These are phyloP conservation scores for Polydrusus tereticollis DNA, from an alignment of 2,888 invertebrate genomes.

Conservation along the genomic window DNA sequence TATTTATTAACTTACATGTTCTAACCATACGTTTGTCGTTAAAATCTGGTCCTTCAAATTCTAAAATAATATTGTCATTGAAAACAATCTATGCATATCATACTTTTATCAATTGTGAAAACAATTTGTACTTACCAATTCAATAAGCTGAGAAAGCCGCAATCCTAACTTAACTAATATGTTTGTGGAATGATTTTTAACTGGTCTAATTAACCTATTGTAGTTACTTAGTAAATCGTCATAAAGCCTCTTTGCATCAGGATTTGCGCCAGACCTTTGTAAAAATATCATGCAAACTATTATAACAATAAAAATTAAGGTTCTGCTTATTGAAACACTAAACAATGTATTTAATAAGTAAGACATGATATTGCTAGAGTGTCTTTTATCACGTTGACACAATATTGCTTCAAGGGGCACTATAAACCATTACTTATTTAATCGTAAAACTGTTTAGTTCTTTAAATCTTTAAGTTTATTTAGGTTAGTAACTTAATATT, in stretches of 20 bases:
- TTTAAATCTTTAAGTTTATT: background rate
- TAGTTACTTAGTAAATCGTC: conserved; percentile 97
- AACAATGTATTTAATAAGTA: background rate
- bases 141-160: conserved; percentile 93
- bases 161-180: conserved; percentile 94
- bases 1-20: conserved; percentile 86
- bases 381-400: background rate
- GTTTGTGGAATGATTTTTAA: conserved; percentile 94
- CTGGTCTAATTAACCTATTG: conserved; percentile 95
- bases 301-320: background rate
- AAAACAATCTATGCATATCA: background rate
- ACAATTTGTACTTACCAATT: conserved; percentile 79
- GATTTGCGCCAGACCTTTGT: conserved; percentile 70
- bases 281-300: conserved; percentile 51
- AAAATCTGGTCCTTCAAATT: conserved; percentile 95
- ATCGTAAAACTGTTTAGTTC: background rate
- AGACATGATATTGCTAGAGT: background rate
- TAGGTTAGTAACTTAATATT: no score
- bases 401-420: background rate
- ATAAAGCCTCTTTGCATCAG: conserved; percentile 94
- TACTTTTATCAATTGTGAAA: background rate
- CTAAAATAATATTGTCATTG: conserved; percentile 71
- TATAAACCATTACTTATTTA: background rate
- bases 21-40: conserved; percentile 95
- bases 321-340: background rate